phyloP scores from a whole-genome alignment of 1,140 invertebrate species.

The Bombyx mandarina region DNA sequence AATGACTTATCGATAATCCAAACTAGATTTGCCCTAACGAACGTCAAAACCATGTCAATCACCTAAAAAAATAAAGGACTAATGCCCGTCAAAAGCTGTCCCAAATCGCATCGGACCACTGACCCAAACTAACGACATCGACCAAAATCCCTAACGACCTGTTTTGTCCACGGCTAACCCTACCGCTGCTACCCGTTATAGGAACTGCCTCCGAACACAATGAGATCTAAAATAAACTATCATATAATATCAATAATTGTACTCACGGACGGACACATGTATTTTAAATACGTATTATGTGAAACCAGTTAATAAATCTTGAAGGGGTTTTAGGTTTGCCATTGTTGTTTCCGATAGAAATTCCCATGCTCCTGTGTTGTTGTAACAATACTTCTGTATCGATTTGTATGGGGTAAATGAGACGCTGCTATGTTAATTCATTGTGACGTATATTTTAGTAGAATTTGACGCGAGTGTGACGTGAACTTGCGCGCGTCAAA shows the following conservation, averaged over 20 bases:
- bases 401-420: constrained; percentile 45
- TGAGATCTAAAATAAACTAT: constrained; percentile 59
- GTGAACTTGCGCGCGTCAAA: constrained; percentile 4
- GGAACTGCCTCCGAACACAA: background rate
- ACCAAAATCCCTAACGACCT: constrained; percentile 50
- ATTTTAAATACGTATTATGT: constrained; percentile 68
- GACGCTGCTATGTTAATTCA: constrained; percentile 27
- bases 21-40: too few species aligned
- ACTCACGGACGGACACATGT: constrained; percentile 51
- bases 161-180: constrained; percentile 3
- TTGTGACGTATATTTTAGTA: constrained; percentile 48
- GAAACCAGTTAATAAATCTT: constrained; percentile 42
- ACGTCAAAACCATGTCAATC: too few species aligned
- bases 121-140: constrained; percentile 61
- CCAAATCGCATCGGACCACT: constrained; percentile 63
- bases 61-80: constrained; percentile 44
- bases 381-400: constrained; percentile 42
- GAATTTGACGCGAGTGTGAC: constrained; percentile 45
- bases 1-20: too few species aligned
- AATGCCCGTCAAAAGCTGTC: constrained; percentile 58
- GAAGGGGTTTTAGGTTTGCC: constrained; percentile 35
- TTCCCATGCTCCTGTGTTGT: constrained; percentile 44
- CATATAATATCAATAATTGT: constrained; percentile 69
- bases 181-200: background rate
- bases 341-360: constrained; percentile 39